Base-by-base conservation (phyloP, 2,113 vertebrate genomes). In the Amphiprion ocellaris region DNA sequence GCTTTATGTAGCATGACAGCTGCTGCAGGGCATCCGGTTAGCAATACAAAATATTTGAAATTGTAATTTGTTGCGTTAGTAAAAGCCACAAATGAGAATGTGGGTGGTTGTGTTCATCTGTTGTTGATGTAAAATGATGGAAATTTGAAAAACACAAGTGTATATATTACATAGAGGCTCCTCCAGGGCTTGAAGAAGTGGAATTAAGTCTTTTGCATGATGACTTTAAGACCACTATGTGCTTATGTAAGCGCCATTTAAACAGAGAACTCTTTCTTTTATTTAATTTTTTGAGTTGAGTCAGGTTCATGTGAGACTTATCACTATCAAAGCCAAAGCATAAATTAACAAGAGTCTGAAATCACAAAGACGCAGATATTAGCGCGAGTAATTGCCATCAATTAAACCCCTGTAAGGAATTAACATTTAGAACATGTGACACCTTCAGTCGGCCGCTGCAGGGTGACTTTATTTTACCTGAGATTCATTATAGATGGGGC, bases 351-450 rank as follows among this genome's bases (percentile, higher is more conserved):
- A 26, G 8, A 1, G 21, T 6, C 19, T 60, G 2, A 53, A 52
- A 61, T 47, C 10, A 47, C 44, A 19, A 52, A 44, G 0, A 61
- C 33, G 39, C 11, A 54, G 19, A 52, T 10, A 23, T 67, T 50
- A 15, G 10, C 49, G 5, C 9, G 16, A 16, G 37, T 28, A 52
- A 39, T 84, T 81, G 83, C 55, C 84, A 91, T 82, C 79, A 93
- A 93, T 94, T 94, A 93, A 93, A 94, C 89, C 82, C 86, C 81
- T 83, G 79, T 87, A 79, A 87, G 65, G 79, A 93, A 93, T 94
- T 94, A 93, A 87, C 85, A 95, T 95, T 94, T 91, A 79, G 62
- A 74, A 82, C 82, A 93, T 93, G 90, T 80, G 69, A 89, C 94
- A 83, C 93, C 90, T 53, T 17, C 74, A 86, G 82, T 82, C 89